These are phyloP conservation scores for Agelastica alni DNA, from an alignment of 2,888 invertebrate species.

Conservation along the genomic window DNA sequence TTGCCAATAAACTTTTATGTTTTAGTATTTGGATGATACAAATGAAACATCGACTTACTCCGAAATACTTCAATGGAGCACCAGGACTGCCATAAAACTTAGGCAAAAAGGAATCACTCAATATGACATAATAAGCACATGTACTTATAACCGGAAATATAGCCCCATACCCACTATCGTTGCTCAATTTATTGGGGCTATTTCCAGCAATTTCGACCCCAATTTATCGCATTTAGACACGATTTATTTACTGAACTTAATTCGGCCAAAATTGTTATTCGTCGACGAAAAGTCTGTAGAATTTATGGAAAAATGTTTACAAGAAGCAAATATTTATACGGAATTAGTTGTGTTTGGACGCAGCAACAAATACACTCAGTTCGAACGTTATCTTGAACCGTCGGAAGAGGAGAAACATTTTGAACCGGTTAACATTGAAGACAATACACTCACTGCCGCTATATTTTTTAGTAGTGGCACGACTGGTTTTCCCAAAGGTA, in stretches of 20 bases:
- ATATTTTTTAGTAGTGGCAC: conserved; percentile 49
- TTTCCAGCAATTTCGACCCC: conserved; percentile 36
- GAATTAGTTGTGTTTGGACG: conserved; percentile 42
- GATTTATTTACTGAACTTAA: no score
- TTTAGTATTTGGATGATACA: conserved; percentile 30
- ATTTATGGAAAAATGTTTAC: no score
- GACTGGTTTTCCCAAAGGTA: no score
- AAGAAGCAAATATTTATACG: no score
- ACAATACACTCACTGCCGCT: conserved; percentile 40
- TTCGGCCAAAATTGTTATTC: no score
- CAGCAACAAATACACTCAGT: conserved; percentile 31
- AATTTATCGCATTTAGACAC: no score
- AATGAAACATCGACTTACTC: conserved; percentile 22
- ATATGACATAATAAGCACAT: conserved; percentile 27
- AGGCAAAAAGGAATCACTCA: conserved; percentile 21
- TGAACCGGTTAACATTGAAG: no score
- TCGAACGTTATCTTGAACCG: no score
- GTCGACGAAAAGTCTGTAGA: no score
- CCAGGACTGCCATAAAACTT: no score
- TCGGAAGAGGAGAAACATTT: no score
- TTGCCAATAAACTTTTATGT: no score
- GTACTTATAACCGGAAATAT: conserved; percentile 28
- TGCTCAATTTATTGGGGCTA: conserved; percentile 55
- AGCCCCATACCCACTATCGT: conserved; percentile 57
- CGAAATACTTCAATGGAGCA: conserved; percentile 20